These are phyloP conservation scores for Esperia sulphurella DNA, from an alignment of 2,888 invertebrate species.

Conservation along the genomic window DNA sequence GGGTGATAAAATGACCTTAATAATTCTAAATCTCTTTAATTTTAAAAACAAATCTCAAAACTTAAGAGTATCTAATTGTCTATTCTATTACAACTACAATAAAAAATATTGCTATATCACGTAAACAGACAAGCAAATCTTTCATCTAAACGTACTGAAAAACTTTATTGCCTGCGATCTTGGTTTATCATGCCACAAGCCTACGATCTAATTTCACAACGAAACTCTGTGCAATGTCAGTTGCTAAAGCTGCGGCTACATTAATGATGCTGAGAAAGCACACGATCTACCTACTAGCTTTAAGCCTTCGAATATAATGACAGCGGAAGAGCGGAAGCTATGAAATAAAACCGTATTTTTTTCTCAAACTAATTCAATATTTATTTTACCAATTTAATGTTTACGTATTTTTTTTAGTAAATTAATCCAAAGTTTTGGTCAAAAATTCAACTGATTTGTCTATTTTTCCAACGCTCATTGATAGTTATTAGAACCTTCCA, in stretches of 20 bases:
- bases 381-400: background rate
- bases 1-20: too few species aligned
- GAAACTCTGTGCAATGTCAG: constrained; percentile 8
- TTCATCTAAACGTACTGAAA: background rate
- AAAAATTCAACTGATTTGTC: too few species aligned
- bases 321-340: background rate
- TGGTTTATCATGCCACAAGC: constrained; percentile 7
- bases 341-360: background rate
- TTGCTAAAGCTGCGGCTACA: constrained; percentile 9
- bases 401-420: background rate
- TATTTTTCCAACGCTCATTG: too few species aligned
- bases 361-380: too few species aligned
- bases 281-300: background rate
- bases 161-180: constrained; percentile 3
- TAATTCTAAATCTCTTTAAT: too few species aligned
- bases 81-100: too few species aligned
- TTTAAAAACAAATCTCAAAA: too few species aligned
- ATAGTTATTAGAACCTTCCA: too few species aligned
- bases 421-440: too few species aligned
- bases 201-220: constrained; percentile 15
- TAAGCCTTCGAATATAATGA: background rate
- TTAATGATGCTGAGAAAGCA: constrained; percentile 7
- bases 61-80: too few species aligned
- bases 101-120: background rate
- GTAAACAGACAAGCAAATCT: background rate